Percentiles rank a stretch among this genome's conserved stretches.
Conservation (phyloP, 2,113 vertebrate genomes). For the Pogona vitticeps region DNA sequence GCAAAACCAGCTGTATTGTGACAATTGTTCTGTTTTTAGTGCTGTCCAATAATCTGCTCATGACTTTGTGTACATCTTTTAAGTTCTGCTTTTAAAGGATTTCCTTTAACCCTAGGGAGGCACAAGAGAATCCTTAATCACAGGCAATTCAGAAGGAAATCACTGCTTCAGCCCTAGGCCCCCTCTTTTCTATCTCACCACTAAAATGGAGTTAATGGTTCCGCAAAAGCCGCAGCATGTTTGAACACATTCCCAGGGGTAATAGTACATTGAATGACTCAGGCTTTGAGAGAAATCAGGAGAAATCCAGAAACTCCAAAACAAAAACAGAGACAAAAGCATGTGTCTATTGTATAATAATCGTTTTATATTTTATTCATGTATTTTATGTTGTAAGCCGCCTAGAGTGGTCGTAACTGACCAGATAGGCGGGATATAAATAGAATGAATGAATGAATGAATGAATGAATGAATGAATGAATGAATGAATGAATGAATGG, state of each 20-base stretch:
- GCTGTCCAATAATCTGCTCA: background rate
- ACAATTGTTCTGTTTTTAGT: background rate
- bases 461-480: background rate
- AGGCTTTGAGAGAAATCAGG: background rate
- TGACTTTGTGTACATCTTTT: background rate
- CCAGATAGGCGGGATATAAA: no score
- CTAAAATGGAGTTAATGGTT: background rate
- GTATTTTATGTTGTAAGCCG: no score
- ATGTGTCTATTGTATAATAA: no score
- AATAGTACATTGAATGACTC: background rate
- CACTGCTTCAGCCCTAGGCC: background rate
- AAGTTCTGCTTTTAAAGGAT: background rate
- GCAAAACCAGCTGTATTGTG: background rate
- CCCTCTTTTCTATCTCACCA: background rate
- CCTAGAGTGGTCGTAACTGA: no score
- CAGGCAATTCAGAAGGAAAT: background rate
- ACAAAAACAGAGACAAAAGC: no score
- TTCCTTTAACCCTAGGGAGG: background rate
- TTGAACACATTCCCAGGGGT: background rate
- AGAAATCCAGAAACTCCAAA: background rate
- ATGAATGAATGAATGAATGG: no score
- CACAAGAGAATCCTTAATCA: background rate
- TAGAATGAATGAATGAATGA: no score
- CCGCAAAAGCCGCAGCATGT: background rate
- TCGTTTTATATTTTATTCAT: no score